Conservation (phyloP, 2,797 vertebrate genomes). For the Cheirogaleus major region DNA sequence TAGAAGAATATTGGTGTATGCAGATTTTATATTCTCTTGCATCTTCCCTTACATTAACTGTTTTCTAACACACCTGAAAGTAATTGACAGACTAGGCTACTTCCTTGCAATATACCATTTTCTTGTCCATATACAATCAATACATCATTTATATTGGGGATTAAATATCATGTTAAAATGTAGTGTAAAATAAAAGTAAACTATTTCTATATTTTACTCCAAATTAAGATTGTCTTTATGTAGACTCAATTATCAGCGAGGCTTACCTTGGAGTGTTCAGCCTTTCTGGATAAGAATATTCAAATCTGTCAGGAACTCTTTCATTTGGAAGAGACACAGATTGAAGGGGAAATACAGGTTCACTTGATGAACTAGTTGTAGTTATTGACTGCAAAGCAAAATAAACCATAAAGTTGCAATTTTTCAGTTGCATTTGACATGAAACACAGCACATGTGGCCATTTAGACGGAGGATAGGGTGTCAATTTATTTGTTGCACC, state of each 20-base stretch:
- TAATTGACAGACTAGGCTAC: background rate
- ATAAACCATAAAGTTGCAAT: background rate
- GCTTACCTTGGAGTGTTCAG: slow-evolving; percentile 90
- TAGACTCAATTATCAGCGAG: background rate
- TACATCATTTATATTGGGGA: background rate
- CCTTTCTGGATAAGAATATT: slow-evolving; percentile 38
- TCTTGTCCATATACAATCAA: background rate
- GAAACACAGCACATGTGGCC: background rate
- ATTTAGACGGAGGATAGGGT: background rate
- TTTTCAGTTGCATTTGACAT: background rate
- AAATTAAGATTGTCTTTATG: slow-evolving; percentile 19
- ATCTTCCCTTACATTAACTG: background rate
- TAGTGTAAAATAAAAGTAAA: background rate
- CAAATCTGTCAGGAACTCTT: background rate
- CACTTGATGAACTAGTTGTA: slow-evolving; percentile 82
- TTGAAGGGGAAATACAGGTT: background rate
- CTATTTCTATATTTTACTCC: background rate
- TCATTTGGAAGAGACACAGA: background rate
- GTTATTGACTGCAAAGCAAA: slow-evolving; percentile 86
- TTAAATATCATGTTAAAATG: background rate
- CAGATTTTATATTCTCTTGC: background rate
- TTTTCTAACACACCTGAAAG: background rate
- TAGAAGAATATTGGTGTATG: background rate
- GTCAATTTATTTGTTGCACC: background rate
- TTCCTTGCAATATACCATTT: background rate